Evolutionary conservation across 2,113 vertebrate genomes (phyloP).

Genomic region (Oxygymnocypris stewartii): DNA sequence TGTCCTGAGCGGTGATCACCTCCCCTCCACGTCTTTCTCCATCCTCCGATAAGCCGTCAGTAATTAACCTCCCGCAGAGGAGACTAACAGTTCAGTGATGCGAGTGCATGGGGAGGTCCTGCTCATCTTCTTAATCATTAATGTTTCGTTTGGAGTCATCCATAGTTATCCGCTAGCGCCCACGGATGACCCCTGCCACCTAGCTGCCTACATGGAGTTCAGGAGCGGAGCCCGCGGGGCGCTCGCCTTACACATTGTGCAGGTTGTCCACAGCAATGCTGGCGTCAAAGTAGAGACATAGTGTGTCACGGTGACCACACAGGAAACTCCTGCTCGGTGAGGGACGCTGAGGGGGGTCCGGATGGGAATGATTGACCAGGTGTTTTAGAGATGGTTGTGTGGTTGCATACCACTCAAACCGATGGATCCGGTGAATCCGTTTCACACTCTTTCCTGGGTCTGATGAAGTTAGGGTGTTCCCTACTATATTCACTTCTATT

Average conservation of each 20-base stretch:
- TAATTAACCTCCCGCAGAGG: conserved; percentile 30
- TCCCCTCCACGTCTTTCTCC: conserved; percentile 14
- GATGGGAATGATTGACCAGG: conserved; percentile 49
- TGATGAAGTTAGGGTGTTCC: background rate
- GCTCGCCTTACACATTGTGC: background rate
- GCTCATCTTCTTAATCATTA: conserved; percentile 46
- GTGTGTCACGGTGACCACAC: background rate
- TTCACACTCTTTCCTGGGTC: background rate
- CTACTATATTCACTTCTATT: background rate
- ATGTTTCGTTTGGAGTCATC: conserved; percentile 35
- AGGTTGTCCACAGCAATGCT: conserved; percentile 2
- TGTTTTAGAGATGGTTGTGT: background rate
- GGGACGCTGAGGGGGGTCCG: background rate
- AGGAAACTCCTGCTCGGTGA: background rate
- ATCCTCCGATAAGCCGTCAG: conserved; percentile 7
- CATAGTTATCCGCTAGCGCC: background rate
- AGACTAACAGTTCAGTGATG: background rate
- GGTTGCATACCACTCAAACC: background rate
- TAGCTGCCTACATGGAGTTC: conserved; percentile 1
- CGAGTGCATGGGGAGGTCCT: conserved; percentile 30
- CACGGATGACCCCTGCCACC: conserved; percentile 21
- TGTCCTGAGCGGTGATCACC: conserved; percentile 1
- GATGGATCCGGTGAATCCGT: background rate
- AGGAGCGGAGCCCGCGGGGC: background rate
- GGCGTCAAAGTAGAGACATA: background rate